phyloP scores from a whole-genome alignment of 2,888 invertebrate species.

The Scaptomyza flava region DNA sequence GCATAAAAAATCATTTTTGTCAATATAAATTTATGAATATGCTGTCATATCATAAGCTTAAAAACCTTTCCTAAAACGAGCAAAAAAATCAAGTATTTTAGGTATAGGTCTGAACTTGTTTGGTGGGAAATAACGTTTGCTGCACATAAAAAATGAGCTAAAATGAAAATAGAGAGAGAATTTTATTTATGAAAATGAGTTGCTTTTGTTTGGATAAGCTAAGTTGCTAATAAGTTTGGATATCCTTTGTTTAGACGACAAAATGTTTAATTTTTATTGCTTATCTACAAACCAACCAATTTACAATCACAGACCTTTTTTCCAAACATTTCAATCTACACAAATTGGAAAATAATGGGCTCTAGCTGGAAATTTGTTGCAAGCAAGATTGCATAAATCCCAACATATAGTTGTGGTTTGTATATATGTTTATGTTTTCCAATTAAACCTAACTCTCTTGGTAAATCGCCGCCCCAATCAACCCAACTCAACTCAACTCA shows the following conservation, averaged over 20 bases:
- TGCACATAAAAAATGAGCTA: no score
- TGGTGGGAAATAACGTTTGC: no score
- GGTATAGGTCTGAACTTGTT: no score
- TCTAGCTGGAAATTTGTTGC: neutral
- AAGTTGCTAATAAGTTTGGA: no score
- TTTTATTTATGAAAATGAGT: no score
- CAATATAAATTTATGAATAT: neutral
- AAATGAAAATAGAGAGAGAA: no score
- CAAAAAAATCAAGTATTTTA: neutral
- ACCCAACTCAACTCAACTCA: constrained; percentile 12
- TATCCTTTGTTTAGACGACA: no score
- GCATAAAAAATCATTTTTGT: neutral
- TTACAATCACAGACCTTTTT: neutral
- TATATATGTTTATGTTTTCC: constrained; percentile 27
- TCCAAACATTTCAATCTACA: constrained; percentile 16
- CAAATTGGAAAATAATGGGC: constrained; percentile 39
- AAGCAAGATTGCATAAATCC: constrained; percentile 29
- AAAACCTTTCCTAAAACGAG: neutral
- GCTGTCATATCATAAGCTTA: neutral
- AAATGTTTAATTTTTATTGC: neutral
- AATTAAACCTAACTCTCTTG: constrained; percentile 45
- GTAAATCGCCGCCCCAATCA: constrained; percentile 39
- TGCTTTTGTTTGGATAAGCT: no score
- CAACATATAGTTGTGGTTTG: constrained; percentile 24
- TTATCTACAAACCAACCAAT: neutral